Evolutionary conservation across 1,140 invertebrate genomes (phyloP).

Genomic region (Armadillidium nasatum): DNA sequence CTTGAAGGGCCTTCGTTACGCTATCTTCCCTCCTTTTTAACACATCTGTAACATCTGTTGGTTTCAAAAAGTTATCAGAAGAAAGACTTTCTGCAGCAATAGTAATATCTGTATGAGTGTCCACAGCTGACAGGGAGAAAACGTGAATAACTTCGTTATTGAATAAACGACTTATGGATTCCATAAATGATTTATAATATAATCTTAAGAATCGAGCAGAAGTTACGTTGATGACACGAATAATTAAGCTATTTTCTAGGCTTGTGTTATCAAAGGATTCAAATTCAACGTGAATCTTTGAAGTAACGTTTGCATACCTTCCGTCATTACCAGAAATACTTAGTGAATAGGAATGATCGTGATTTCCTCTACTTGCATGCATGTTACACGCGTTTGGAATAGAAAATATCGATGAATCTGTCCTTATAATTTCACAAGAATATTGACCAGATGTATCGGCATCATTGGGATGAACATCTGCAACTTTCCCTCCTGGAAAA

Average conservation of each 20-base stretch:
- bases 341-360: slow-evolving; percentile 56
- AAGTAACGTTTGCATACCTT: slow-evolving; percentile 73
- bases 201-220: slow-evolving; percentile 67
- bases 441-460: slow-evolving; percentile 81
- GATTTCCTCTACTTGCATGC: slow-evolving; percentile 51
- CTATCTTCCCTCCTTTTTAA: slow-evolving; percentile 60
- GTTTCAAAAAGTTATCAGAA: slow-evolving; percentile 57
- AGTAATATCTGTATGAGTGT: slow-evolving; percentile 62
- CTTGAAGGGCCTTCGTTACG: slow-evolving; percentile 60
- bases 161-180: slow-evolving; percentile 59
- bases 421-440: slow-evolving; percentile 69
- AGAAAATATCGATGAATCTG: slow-evolving; percentile 56
- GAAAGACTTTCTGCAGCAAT: slow-evolving; percentile 57
- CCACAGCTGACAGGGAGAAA: slow-evolving; percentile 54
- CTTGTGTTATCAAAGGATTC: slow-evolving; percentile 72
- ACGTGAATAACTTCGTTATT: slow-evolving; percentile 56
- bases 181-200: slow-evolving; percentile 67
- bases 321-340: slow-evolving; percentile 84
- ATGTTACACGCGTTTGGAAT: slow-evolving; percentile 75
- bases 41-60: slow-evolving; percentile 60
- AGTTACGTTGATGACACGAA: slow-evolving; percentile 67
- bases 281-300: slow-evolving; percentile 76
- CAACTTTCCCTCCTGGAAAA: slow-evolving; percentile 68
- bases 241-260: slow-evolving; percentile 72
- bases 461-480: slow-evolving; percentile 85